Conservation (phyloP, 1,140 invertebrate species). For the Drosophila saltans region DNA sequence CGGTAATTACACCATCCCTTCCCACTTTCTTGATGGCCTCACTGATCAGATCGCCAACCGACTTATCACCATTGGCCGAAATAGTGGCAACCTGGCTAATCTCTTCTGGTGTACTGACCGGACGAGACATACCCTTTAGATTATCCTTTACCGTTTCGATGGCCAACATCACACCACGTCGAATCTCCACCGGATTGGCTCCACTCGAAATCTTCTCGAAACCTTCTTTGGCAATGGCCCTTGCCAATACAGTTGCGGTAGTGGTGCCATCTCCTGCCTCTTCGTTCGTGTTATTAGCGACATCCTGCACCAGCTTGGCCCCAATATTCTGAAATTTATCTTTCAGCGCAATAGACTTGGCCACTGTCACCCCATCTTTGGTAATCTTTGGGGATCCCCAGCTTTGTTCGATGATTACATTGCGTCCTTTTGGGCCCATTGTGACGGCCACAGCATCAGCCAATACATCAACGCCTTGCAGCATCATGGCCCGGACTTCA, state of each 20-base stretch:
- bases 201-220: slow-evolving; percentile 99
- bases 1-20: slow-evolving; percentile 99
- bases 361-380: slow-evolving; percentile 99
- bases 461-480: slow-evolving; percentile 98
- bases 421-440: slow-evolving; percentile 99
- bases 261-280: slow-evolving; percentile 99
- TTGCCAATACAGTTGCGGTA: slow-evolving; percentile 97
- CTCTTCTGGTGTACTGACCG: slow-evolving; percentile 98
- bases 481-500: slow-evolving; percentile 97
- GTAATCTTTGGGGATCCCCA: slow-evolving; percentile 99
- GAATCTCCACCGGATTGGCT: slow-evolving; percentile 98
- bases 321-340: slow-evolving; percentile 99
- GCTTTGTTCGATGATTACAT: slow-evolving; percentile 99
- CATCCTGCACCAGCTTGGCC: slow-evolving; percentile 99
- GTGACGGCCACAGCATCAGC: slow-evolving; percentile 99
- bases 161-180: slow-evolving; percentile 97
- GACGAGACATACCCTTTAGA: slow-evolving; percentile 94
- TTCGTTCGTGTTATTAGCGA: slow-evolving; percentile 99
- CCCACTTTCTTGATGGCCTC: slow-evolving; percentile 99
- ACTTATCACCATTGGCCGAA: slow-evolving; percentile 98
- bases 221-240: slow-evolving; percentile 98
- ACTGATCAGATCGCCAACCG: slow-evolving; percentile 96
- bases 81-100: slow-evolving; percentile 99
- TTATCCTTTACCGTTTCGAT: slow-evolving; percentile 96
- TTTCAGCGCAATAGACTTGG: slow-evolving; percentile 98